Conservation (phyloP, 1,140 invertebrate genomes). For the Papilio polyxenes region DNA sequence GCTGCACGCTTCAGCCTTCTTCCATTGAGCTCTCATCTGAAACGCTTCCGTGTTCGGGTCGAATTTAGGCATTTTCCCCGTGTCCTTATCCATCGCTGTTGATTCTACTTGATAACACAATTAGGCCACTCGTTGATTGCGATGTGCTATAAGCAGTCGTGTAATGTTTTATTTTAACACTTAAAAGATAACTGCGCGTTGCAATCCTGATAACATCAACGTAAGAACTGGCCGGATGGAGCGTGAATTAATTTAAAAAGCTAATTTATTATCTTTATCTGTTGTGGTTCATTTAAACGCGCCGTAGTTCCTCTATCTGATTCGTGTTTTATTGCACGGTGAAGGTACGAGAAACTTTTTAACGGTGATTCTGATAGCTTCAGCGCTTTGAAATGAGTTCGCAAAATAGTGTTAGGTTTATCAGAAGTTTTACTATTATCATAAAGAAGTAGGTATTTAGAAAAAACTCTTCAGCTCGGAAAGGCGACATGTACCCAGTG, state of each 20-base stretch:
- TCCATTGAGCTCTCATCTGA: constrained; percentile 74
- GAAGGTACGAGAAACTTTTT: constrained; percentile 27
- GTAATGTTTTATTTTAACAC: constrained; percentile 23
- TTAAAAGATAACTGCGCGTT: constrained; percentile 28
- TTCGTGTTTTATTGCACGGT: constrained; percentile 21
- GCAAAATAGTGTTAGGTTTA: not conserved
- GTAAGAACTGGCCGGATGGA: constrained; percentile 9
- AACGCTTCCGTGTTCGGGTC: constrained; percentile 73
- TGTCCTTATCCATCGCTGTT: constrained; percentile 57
- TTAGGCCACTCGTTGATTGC: constrained; percentile 23
- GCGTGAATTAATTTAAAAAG: constrained; percentile 28
- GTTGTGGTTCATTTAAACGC: constrained; percentile 20
- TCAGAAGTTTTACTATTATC: not conserved
- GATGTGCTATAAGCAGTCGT: not conserved
- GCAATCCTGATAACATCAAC: constrained; percentile 30
- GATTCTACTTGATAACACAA: constrained; percentile 41
- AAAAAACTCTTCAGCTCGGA: not conserved
- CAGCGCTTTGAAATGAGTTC: not conserved
- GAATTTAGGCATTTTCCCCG: constrained; percentile 49
- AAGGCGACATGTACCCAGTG: not conserved
- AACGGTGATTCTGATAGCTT: constrained; percentile 6
- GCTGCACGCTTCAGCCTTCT: constrained; percentile 70
- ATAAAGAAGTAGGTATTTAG: not conserved
- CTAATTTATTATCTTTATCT: constrained; percentile 18
- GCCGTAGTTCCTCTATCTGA: constrained; percentile 23